Base-by-base conservation (phyloP, 2,113 vertebrate genomes). In the Hylia prasina region DNA sequence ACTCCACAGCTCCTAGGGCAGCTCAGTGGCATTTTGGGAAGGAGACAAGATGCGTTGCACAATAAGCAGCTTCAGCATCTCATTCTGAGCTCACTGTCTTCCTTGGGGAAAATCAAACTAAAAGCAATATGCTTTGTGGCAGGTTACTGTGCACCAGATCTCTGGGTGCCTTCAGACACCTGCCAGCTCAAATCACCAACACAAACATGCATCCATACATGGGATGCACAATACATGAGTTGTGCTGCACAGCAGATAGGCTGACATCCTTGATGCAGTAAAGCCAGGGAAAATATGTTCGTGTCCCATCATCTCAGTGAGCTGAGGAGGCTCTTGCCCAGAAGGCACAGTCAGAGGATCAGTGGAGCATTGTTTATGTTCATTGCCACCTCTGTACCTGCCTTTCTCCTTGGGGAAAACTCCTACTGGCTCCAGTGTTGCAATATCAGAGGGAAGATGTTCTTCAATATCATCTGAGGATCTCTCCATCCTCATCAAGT, bases 211-310 rank as follows among this genome's bases (percentile, higher is more conserved):
- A 4, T 1, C 4, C 22, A 58, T 31, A 25, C 10, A 7, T 0
- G 42, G 54, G 51, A 61, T 28, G 31, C 13, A 10, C 39, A 40
- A 7, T 3, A 0, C 2, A 2, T 15, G 48, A 70, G 33, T 1
- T 66, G 51, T 48, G 11, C 58, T 25, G 23, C 0, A 0, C 54
- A 77, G 54, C 60, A 70, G n/a, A 16, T 10, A 1, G 0, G 12
- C 25, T 61, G 72, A 27, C 21, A 25, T 17, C 33, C n/a, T 13
- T 2, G 0, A 22, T 28, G n/a, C 15, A 72, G 17, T 7, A 45
- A 47, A 45, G 21, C 5, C 51, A 44, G 18, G 21, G 51, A 73
- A 92, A 91, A 61, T 20, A 13, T 4, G 1, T 6, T 33, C 5
- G 2, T n/a, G 72, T 37, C n/a, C 60, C 5, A 1, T 15, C 22